Percentiles rank a stretch among this genome's conserved stretches.
phyloP scores from a whole-genome alignment of 2,797 vertebrate species.

The Galago senegalensis region DNA sequence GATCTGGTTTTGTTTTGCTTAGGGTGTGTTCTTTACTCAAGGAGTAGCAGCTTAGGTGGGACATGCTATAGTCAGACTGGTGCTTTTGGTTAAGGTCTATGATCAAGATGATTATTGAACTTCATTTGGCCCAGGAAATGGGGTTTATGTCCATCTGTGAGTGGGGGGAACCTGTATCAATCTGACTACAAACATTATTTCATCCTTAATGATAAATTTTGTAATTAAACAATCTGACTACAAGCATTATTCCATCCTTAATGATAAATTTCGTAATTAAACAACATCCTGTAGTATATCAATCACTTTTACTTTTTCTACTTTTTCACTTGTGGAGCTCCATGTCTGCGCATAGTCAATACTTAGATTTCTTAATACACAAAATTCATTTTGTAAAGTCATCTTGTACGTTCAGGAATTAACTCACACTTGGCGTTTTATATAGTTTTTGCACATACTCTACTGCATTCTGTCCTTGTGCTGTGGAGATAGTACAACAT shows the following conservation, averaged over 20 bases:
- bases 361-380: neutral
- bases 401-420: neutral
- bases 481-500: neutral
- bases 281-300: neutral
- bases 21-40: too few species aligned
- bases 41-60: too few species aligned
- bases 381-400: neutral
- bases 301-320: neutral
- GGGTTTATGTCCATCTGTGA: too few species aligned
- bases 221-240: neutral
- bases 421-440: neutral
- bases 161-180: too few species aligned
- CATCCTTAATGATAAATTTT: slow-evolving; percentile 1
- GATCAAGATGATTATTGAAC: too few species aligned
- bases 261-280: neutral
- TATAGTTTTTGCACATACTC: neutral
- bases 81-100: too few species aligned
- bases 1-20: too few species aligned
- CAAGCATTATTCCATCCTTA: neutral
- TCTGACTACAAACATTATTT: neutral
- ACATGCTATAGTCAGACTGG: too few species aligned
- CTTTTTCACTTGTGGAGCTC: neutral
- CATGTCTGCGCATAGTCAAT: neutral
- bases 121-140: too few species aligned
- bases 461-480: neutral